Percentiles rank a stretch among this genome's conserved stretches.
These are phyloP conservation scores for Cepaea hortensis DNA, from an alignment of 2,888 invertebrate genomes.

Conservation along the genomic window DNA sequence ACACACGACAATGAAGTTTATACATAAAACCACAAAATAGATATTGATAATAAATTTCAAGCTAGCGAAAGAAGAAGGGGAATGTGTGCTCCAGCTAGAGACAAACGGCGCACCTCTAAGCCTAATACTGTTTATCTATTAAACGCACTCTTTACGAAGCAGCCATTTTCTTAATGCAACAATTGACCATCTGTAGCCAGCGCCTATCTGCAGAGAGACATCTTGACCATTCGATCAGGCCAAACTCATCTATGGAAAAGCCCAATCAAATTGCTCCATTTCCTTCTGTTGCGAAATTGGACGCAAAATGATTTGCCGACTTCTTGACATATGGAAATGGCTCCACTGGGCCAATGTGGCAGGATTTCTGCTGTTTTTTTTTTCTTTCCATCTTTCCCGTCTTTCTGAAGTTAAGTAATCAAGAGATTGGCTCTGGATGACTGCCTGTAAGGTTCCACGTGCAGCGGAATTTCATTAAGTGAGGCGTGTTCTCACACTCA, in stretches of 20 bases:
- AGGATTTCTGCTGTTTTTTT: neutral
- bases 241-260: slow-evolving; percentile 11
- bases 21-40: neutral
- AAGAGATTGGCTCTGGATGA: slow-evolving; percentile 10
- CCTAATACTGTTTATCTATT: too few species aligned
- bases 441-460: slow-evolving; percentile 12
- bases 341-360: slow-evolving; percentile 5
- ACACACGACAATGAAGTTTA: neutral
- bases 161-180: too few species aligned
- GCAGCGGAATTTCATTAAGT: slow-evolving; percentile 23
- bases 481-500: neutral
- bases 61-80: neutral
- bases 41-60: neutral
- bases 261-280: slow-evolving; percentile 11
- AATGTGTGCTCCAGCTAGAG: neutral
- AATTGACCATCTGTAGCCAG: neutral
- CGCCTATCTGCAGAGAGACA: neutral
- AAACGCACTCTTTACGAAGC: too few species aligned
- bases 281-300: slow-evolving; percentile 2
- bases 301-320: slow-evolving; percentile 16
- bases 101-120: too few species aligned
- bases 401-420: slow-evolving; percentile 2
- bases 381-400: too few species aligned
- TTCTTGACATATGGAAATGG: slow-evolving; percentile 33
- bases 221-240: too few species aligned